These are phyloP conservation scores for Aepyceros melampus DNA, from an alignment of 2,113 vertebrate species.

Conservation along the genomic window DNA sequence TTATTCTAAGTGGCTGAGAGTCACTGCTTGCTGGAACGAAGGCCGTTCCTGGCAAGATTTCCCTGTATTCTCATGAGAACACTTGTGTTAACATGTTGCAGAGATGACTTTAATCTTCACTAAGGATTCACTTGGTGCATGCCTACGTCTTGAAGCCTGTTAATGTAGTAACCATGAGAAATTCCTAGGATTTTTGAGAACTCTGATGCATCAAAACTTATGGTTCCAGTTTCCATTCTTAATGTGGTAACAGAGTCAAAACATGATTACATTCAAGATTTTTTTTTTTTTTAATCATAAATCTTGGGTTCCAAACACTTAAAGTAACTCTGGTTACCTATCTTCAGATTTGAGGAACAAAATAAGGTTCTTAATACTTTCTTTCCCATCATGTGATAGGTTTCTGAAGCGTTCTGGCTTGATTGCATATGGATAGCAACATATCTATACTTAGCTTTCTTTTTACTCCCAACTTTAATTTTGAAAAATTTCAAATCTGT, in stretches of 20 bases:
- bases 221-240: background rate
- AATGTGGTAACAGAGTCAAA: background rate
- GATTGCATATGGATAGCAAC: background rate
- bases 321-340: background rate
- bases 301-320: background rate
- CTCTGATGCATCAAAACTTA: background rate
- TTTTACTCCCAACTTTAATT: background rate
- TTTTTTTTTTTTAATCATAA: background rate
- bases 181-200: constrained; percentile 6
- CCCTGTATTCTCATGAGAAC: background rate
- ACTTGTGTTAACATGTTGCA: background rate
- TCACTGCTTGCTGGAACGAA: background rate
- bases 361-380: background rate
- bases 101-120: background rate
- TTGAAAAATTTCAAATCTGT: background rate
- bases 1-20: background rate
- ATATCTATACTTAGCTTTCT: background rate
- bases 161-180: background rate
- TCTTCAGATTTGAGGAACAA: background rate
- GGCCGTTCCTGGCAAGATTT: background rate
- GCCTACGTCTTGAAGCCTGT: background rate
- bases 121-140: background rate
- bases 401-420: background rate
- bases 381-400: rapidly evolving
- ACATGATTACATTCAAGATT: background rate